Evolutionary conservation across 1,140 invertebrate species (phyloP).

Genomic region (Semibalanus balanoides): DNA sequence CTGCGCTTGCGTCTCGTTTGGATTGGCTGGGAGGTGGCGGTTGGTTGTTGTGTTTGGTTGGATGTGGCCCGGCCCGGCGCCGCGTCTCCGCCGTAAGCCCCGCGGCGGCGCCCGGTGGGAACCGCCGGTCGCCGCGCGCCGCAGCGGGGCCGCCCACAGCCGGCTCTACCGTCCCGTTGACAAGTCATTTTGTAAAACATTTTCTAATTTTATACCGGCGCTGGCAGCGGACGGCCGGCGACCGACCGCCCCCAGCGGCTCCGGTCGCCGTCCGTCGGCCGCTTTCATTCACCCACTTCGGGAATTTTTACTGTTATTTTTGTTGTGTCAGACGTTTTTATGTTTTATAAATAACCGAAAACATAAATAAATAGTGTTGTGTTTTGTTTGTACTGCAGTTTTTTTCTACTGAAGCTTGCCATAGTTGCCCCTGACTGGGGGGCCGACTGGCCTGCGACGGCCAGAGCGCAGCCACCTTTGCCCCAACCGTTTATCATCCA

Average conservation of each 20-base stretch:
- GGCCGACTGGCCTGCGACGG: neutral
- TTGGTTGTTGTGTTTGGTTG: no score
- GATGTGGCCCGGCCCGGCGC: no score
- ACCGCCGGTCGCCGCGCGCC: no score
- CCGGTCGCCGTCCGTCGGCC: no score
- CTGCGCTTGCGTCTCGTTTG: neutral
- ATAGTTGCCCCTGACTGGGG: neutral
- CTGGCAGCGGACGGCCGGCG: no score
- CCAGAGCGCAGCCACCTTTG: neutral
- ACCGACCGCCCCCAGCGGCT: neutral
- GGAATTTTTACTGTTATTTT: neutral
- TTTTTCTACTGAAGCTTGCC: neutral
- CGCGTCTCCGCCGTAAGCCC: no score
- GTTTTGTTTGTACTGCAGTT: constrained; percentile 1
- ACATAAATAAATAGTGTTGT: neutral
- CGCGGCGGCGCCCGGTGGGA: no score
- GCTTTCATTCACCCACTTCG: neutral
- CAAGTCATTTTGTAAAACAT: neutral
- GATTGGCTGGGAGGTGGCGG: no score
- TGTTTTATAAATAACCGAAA: neutral
- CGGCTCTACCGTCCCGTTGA: neutral
- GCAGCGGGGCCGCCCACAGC: no score
- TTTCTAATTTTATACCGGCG: neutral
- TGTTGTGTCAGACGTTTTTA: neutral
- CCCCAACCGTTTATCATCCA: neutral